Base-by-base conservation (phyloP, 2,797 vertebrate genomes). In the Hipposideros larvatus region DNA sequence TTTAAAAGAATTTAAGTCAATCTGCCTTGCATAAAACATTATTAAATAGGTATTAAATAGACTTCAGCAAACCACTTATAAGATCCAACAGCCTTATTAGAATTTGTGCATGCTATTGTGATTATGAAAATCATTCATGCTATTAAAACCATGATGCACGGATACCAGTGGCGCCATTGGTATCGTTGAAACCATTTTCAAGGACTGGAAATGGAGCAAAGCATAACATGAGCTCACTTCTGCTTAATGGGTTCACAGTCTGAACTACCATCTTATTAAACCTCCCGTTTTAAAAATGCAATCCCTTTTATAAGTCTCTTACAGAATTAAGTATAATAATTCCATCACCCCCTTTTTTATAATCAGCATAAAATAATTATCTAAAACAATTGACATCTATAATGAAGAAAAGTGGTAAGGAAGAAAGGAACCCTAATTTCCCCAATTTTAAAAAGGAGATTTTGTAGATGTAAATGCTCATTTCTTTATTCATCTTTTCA, bases 111-210 rank as follows among this genome's bases (percentile, higher is more conserved):
- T 74, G 34, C 34, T 48, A 51, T 43, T 90, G 8, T 57, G 68
- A 61, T 87, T 82, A 65, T 92, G 55, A 79, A 78, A n/a, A 75
- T 90, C n/a, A 57, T 87, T 92, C 74, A 48, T 37, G 6, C 10
- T 75, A 51, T 85, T 95, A 91, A 91, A 93, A 85, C 85, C 70
- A 85, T 80, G 59, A 96, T 89, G 71, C 18, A 57, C 21, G 46
- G 68, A 75, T 86, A 70, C 9, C 43, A 43, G 43, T 43, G 43
- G 43, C 43, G 9, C 43, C 43, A 43, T 21, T 77, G 46, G 73
- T 41, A 74, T 83, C 55, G 85, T 0, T 57, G 18, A 92, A 95
- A 85, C 19, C 0, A 53, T 75, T 95, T 95, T 34, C 24, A 95
- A 93, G 46, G n/a, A 11, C 68, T 90, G 46, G 87, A 89, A 16